Evolutionary conservation across 1,140 invertebrate genomes (phyloP), one percentile per base, ranked within the genome.

Genomic region (Microplitis mediator): DNA sequence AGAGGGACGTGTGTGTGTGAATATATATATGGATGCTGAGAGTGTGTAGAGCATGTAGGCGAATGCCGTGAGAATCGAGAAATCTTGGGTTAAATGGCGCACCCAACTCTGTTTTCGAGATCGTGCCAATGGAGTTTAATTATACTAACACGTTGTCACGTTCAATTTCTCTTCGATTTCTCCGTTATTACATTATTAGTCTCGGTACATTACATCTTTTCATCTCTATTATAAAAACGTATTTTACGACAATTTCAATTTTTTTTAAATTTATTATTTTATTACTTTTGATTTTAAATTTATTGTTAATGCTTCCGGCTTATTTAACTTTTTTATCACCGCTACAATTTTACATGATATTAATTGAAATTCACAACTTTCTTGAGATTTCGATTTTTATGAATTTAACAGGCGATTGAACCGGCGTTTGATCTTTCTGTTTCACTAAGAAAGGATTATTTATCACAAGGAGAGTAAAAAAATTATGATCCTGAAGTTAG

Each of bases 81-180:
- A 52, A 67, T 67, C 65, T 51, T 50, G 8, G 63, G n/a, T 16
- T 23, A 36, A 35, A 50, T 23, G 65, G 65, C 65, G 65, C 65
- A 67, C 65, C 65, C 50, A 67, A 54, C 63, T 50, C 34, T 50
- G 36, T 65, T 65, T 65, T 65, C 45, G 63, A 62, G 60, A 62
- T 65, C 63, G 63, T 65, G 45, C 45, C 14, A 65, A 45, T 23
- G 45, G 14, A 65, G 63, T 39, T 65, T 65, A 65, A 65, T 62
- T 62, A 62, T 62, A 31, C 60, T 11, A 62, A 62, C 60, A n/a
- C 60, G 60, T 65, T 65, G 63, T 65, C 50, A 67, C 31, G 45
- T 67, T 64, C 35, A 64, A 67, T 67, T 67, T 54, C 65, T 31
- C 31, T 35, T 52, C 65, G 65, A 67, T 67, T 67, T 67, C 65